phyloP scores from a whole-genome alignment of 2,797 vertebrate genomes.

The Anguilla pacifica region DNA sequence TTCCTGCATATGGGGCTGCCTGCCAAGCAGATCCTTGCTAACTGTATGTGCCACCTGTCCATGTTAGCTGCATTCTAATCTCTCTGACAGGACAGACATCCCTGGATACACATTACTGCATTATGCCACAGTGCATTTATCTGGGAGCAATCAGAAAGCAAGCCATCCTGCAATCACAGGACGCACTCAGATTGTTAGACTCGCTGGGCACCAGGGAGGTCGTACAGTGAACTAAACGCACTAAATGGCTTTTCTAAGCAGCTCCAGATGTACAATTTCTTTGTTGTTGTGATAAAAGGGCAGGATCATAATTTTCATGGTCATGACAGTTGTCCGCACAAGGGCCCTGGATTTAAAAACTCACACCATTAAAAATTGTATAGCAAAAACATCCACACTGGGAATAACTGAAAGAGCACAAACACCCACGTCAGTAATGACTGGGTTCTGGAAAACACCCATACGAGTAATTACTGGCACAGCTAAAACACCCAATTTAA shows the following conservation, averaged over 20 bases:
- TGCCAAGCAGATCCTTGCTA: not conserved
- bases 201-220: not conserved
- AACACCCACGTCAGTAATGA: not conserved
- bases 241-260: not conserved
- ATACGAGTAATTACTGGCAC: not conserved
- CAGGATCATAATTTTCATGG: not conserved
- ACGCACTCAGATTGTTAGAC: not conserved
- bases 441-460: not conserved
- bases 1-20: not conserved
- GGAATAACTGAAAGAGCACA: not conserved
- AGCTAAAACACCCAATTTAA: not conserved
- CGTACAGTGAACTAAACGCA: not conserved
- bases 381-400: not conserved
- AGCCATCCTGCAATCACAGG: not conserved
- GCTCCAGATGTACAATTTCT: not conserved
- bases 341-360: not conserved
- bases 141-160: not conserved
- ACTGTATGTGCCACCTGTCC: not conserved
- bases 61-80: not conserved
- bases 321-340: not conserved
- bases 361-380: not conserved
- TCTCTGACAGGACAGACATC: constrained; percentile 1
- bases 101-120: not conserved
- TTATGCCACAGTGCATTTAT: constrained; percentile 1
- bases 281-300: not conserved